Base-by-base conservation (phyloP, 2,113 vertebrate genomes). In the Erythrolamprus reginae region DNA sequence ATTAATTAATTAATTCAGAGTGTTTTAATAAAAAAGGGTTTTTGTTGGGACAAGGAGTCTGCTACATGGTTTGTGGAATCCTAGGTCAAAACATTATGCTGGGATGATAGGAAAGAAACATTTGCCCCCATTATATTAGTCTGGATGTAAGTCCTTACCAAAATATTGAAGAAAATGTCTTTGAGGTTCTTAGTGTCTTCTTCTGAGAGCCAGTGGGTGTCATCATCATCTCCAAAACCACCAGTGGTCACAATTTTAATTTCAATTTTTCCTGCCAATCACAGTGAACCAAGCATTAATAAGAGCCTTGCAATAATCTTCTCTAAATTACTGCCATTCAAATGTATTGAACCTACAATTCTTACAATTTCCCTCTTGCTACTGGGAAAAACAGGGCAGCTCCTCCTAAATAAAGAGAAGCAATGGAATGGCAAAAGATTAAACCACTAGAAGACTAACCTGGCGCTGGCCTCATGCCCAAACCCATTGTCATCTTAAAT, bases 151-250 rank as follows among this genome's bases (percentile, higher is more conserved):
- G 24, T 52, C 86, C 94, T 97, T 97, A 99, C 98, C 98, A 99
- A 95, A 87, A 99, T 98, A 83, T 98, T 98, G 95, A 99, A 98
- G 95, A 99, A 98, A 15, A 99, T 98, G 94, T 99, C 98, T 95
- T 98, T 98, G 94, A 99, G 98, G 91, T 97, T 98, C 95, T 98
- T 98, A 3, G 98, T 99, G 93, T 99, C 98, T 92, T 99, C 98
- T 48, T 99, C 98, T 4, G 98, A 98, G 89, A 99, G 96, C 98
- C 98, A 99, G 65, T 98, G 98, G n/a, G 98, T 96, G 42, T 98
- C 98, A 0, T 98, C 97, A 0, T 96, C 95, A 47, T 99, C 98
- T 10, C 97, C 98, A 92, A 96, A 94, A 48, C 97, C 97, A 93
- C 98, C 94, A 45, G 98, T 92, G 0, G 98, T 98, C 91, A 99